These are phyloP conservation scores for Nomada fabriciana DNA, from an alignment of 2,888 invertebrate species.

Conservation along the genomic window DNA sequence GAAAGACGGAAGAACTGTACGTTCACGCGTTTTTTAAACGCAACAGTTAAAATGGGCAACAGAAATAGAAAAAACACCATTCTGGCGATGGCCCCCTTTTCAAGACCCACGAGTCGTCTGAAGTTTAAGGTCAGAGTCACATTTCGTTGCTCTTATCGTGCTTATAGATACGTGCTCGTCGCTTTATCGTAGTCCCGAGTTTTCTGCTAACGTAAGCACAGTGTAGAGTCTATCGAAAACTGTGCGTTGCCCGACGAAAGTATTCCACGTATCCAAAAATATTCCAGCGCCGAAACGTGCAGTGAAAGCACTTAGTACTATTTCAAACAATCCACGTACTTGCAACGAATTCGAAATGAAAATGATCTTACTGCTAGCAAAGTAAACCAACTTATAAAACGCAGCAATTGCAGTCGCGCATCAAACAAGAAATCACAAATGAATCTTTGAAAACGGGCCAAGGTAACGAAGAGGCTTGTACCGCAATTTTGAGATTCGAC, in stretches of 20 bases:
- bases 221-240: constrained; percentile 24
- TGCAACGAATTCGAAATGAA: not conserved
- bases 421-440: not conserved
- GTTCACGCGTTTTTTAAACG: too few species aligned
- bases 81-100: not conserved
- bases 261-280: constrained; percentile 18
- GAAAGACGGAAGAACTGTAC: too few species aligned
- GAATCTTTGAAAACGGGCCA: not conserved
- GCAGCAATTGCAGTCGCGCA: not conserved
- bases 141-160: constrained; percentile 66
- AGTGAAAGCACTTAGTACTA: not conserved
- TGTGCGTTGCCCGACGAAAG: constrained; percentile 26
- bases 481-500: not conserved
- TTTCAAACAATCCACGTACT: not conserved
- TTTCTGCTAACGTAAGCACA: constrained; percentile 43
- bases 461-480: not conserved
- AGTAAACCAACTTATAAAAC: not conserved
- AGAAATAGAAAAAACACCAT: not conserved
- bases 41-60: not conserved
- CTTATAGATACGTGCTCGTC: constrained; percentile 31
- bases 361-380: not conserved
- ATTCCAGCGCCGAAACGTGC: not conserved
- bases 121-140: constrained; percentile 72
- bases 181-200: constrained; percentile 41
- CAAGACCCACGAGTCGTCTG: constrained; percentile 41